These are phyloP conservation scores for Epinephelus awoara DNA, from an alignment of 2,797 vertebrate species.

Conservation along the genomic window DNA sequence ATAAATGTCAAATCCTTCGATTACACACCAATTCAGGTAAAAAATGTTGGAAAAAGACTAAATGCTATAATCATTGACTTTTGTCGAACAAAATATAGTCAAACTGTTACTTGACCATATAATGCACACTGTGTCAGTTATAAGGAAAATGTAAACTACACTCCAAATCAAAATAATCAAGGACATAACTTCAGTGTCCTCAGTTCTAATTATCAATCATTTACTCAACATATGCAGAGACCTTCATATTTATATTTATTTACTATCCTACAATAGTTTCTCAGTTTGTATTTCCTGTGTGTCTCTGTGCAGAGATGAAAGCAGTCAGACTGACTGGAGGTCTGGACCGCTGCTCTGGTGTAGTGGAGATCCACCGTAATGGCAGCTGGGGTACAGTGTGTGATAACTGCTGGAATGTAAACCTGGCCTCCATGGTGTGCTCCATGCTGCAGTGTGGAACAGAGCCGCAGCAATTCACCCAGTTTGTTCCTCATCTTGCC, in stretches of 20 bases:
- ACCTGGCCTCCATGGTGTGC: conserved; percentile 71
- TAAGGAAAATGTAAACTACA: neutral
- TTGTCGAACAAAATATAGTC: no score
- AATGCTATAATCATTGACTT: no score
- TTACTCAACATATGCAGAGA: no score
- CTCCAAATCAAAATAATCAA: neutral
- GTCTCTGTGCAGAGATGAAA: conserved; percentile 75
- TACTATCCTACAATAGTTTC: neutral
- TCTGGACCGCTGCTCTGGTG: conserved; percentile 81
- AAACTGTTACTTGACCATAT: neutral
- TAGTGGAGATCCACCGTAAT: conserved; percentile 84
- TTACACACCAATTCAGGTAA: no score
- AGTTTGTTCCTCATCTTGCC: conserved; percentile 53
- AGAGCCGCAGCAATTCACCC: fast-evolving
- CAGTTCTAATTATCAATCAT: no score
- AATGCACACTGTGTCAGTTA: neutral
- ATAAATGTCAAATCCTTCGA: no score
- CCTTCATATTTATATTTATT: neutral
- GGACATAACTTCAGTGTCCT: neutral
- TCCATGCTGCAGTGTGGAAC: conserved; percentile 77
- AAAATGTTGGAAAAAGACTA: no score
- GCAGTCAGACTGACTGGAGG: conserved; percentile 80
- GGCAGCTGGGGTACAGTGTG: conserved; percentile 83
- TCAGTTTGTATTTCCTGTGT: neutral
- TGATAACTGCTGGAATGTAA: conserved; percentile 64